Conservation (phyloP, 1,140 invertebrate species). For the Lethocerus indicus region DNA sequence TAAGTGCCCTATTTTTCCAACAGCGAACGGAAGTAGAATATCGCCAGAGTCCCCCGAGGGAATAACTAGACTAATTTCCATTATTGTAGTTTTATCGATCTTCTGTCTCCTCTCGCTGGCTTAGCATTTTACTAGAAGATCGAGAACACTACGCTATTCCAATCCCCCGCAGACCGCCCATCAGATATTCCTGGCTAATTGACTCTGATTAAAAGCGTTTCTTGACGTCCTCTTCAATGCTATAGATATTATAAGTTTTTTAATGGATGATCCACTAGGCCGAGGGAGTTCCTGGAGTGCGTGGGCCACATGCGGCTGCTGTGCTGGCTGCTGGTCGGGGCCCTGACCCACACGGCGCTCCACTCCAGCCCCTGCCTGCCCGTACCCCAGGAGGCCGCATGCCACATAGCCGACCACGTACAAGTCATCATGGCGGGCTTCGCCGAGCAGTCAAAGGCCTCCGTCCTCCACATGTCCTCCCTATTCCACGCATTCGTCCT, state of each 20-base stretch:
- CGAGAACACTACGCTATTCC: no score
- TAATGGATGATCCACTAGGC: conserved; percentile 31
- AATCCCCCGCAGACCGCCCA: no score
- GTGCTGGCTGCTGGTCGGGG: conserved; percentile 90
- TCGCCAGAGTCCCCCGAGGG: no score
- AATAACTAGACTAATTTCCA: no score
- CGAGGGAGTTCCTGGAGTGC: conserved; percentile 89
- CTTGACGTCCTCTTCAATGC: no score
- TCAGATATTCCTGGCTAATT: no score
- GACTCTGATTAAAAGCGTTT: no score
- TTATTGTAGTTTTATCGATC: no score
- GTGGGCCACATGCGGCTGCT: conserved; percentile 84
- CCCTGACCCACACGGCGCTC: conserved; percentile 72
- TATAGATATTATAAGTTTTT: not conserved
- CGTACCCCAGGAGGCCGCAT: conserved; percentile 87
- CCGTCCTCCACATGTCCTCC: conserved; percentile 82
- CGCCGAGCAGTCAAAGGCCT: conserved; percentile 85
- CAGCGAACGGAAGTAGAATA: no score
- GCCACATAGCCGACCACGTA: conserved; percentile 91
- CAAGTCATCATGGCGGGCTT: conserved; percentile 91
- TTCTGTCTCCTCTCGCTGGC: no score
- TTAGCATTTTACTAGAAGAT: no score
- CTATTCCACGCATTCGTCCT: conserved; percentile 67
- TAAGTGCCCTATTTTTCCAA: no score
- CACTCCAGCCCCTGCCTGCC: conserved; percentile 47